phyloP scores from a whole-genome alignment of 2,888 invertebrate species.

The Epinotia nisella region DNA sequence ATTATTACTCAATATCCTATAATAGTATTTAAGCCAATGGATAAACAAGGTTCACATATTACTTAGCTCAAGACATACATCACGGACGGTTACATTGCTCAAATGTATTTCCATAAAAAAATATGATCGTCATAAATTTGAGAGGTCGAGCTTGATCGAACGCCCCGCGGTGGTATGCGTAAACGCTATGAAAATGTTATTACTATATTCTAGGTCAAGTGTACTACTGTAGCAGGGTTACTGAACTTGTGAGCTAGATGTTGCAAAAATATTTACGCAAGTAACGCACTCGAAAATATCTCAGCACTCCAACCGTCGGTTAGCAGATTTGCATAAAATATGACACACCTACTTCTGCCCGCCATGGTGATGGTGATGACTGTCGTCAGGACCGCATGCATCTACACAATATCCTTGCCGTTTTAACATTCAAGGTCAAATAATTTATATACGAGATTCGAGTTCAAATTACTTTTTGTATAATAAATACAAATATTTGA shows the following conservation, averaged over 20 bases:
- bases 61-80: background rate
- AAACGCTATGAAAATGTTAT: slow-evolving; percentile 4
- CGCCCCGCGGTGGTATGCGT: slow-evolving; percentile 3
- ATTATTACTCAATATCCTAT: background rate
- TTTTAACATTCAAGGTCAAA: too few species aligned
- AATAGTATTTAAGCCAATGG: background rate
- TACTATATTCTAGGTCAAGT: background rate
- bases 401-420: too few species aligned
- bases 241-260: background rate
- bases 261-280: background rate
- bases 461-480: too few species aligned
- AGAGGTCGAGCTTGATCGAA: slow-evolving; percentile 4
- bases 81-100: background rate
- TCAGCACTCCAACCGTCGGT: too few species aligned
- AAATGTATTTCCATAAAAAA: slow-evolving; percentile 2
- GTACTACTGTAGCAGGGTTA: background rate
- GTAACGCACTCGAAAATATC: too few species aligned
- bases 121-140: slow-evolving; percentile 10
- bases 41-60: background rate
- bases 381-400: too few species aligned
- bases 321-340: too few species aligned
- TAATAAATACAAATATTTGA: too few species aligned
- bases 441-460: too few species aligned
- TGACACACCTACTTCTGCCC: too few species aligned
- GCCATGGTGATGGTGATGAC: too few species aligned